Evolutionary conservation across 2,113 vertebrate genomes (phyloP), one percentile per base, ranked within the genome.

Genomic region (Phyllostomus discolor): DNA sequence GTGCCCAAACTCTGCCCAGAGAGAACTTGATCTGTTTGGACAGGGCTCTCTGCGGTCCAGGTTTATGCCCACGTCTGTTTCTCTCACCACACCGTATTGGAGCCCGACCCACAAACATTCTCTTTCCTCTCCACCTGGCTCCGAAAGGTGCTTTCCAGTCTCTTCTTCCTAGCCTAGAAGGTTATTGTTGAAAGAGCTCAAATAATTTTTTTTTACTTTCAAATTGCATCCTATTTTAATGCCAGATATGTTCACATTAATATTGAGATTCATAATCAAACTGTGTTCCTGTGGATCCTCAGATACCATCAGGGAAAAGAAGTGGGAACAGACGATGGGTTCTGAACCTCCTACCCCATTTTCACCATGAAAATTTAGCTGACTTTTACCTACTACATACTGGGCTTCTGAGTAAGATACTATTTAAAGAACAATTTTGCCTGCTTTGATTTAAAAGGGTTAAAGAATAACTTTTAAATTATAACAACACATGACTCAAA

Each of bases 361-460:
- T 24, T 67, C 4, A 26, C 28, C 33, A 33, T 5, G n/a, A 24
- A n/a, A 72, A 85, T 14, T 76, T 92, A 33, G 26, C 52, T 62
- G 57, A 79, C 24, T 46, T 57, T 35, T 91, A n/a, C 22, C 46
- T 70, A 38, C 19, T 81, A 85, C 54, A 86, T 50, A 41, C 17
- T 59, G 31, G 38, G 4, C 19, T 73, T 79, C 41, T 79, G 70
- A 81, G 24, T 66, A 92, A 88, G 66, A 22, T 28, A 50, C 20
- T 78, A 24, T 41, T 82, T 89, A 38, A 95, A 72, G 50, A 93
- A 46, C 93, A 15, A 88, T 75, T 41, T 88, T 82, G 85, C 85
- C 7, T 86, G 31, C 15, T 87, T 95, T 93, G 91, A 78, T 75
- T 88, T 81, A 66, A 88, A 96, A 85, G 1, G 2, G 3, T 12